phyloP scores from a whole-genome alignment of 2,113 vertebrate species.

The Patagioenas fasciata region DNA sequence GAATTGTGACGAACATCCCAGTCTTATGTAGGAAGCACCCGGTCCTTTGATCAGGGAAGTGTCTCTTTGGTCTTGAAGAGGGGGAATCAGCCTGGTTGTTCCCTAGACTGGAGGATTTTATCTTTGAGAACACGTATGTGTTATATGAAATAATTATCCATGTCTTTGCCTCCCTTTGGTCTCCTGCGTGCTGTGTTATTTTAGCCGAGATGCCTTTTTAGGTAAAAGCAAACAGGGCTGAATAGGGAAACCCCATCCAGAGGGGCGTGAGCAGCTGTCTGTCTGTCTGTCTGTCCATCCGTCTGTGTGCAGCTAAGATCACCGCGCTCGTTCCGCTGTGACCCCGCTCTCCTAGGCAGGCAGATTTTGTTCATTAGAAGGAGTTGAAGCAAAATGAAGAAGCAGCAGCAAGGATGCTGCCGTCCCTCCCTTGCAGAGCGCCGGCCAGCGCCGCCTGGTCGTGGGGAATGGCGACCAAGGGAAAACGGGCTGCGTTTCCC shows the following conservation, averaged over 20 bases:
- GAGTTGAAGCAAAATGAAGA: neutral
- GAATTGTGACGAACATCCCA: neutral
- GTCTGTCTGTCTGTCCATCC: neutral
- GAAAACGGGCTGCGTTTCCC: neutral
- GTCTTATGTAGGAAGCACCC: neutral
- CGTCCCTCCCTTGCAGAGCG: neutral
- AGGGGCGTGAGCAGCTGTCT: neutral
- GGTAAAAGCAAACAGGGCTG: neutral
- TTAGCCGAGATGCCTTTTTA: neutral
- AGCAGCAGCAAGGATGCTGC: neutral
- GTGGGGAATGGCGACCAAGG: neutral
- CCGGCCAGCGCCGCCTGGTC: rapidly evolving
- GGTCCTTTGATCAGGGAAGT: constrained; percentile 6
- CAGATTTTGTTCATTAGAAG: neutral
- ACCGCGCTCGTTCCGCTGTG: neutral
- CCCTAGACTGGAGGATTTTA: neutral
- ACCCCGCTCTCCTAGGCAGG: neutral
- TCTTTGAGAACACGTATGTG: neutral
- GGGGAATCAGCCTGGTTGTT: neutral
- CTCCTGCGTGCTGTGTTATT: neutral
- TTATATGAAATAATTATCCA: neutral
- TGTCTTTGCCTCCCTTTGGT: neutral
- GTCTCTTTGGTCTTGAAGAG: neutral
- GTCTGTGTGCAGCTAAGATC: neutral
- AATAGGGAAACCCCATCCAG: neutral